Evolutionary conservation across 1,140 invertebrate genomes (phyloP).

Genomic region (Ridgeia piscesae): DNA sequence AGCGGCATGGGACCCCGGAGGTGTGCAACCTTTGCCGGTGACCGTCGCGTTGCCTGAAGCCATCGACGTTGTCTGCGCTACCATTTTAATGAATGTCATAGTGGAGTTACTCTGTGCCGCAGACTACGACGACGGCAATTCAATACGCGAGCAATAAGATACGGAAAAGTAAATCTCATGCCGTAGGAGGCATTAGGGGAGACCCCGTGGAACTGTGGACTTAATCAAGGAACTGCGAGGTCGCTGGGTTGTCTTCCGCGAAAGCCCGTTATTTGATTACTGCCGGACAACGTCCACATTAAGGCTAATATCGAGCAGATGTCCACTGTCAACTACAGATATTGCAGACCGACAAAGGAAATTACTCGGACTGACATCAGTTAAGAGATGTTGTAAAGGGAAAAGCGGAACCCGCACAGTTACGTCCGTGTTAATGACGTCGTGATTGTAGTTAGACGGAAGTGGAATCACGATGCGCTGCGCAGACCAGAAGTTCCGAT

Average conservation of each 20-base stretch:
- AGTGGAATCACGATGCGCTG: too few species aligned
- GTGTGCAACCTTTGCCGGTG: neutral
- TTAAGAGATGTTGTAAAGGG: neutral
- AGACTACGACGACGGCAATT: neutral
- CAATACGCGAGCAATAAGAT: neutral
- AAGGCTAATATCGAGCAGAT: neutral
- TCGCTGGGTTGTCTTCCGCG: neutral
- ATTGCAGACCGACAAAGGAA: neutral
- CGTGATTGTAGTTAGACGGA: too few species aligned
- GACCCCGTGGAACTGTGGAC: neutral
- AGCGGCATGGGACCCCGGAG: neutral
- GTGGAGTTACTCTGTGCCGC: neutral
- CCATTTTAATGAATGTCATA: neutral
- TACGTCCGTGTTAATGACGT: too few species aligned
- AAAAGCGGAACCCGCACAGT: too few species aligned
- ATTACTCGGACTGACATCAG: neutral
- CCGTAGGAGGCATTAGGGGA: neutral
- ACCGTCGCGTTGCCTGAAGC: neutral
- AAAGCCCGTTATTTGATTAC: neutral
- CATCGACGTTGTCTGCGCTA: neutral
- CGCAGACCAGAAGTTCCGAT: too few species aligned
- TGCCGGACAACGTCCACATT: neutral
- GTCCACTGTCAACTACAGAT: neutral
- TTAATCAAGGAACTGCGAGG: neutral
- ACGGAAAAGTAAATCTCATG: neutral